Conservation (phyloP, 2,888 invertebrate species). For the Himalopsyche kuldschensis region DNA sequence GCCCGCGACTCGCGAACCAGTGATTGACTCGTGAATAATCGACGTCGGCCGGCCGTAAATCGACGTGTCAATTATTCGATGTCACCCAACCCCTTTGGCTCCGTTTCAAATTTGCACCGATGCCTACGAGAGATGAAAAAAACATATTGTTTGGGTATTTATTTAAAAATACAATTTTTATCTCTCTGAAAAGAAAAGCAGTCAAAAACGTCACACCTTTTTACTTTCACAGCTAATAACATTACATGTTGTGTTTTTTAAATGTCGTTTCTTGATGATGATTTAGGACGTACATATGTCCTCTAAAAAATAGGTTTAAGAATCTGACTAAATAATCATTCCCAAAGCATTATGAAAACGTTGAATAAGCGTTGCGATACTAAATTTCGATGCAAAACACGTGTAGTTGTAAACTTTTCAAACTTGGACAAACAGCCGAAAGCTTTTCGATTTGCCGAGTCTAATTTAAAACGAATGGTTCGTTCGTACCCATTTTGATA, state of each 20-base stretch:
- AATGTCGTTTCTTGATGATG: no score
- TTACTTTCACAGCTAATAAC: no score
- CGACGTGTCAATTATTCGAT: slow-evolving; percentile 18
- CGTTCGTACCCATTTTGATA: not conserved
- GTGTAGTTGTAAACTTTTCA: not conserved
- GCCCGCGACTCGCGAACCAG: slow-evolving; percentile 11
- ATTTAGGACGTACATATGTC: no score
- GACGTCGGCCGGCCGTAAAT: slow-evolving; percentile 25
- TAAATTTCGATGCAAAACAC: not conserved
- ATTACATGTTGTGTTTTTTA: no score
- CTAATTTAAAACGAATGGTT: not conserved
- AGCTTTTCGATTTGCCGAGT: not conserved
- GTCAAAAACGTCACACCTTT: no score
- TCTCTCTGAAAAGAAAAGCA: no score
- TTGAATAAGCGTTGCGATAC: not conserved
- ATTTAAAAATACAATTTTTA: not conserved
- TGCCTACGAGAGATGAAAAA: not conserved
- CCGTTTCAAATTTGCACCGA: slow-evolving; percentile 6
- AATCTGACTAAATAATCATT: no score
- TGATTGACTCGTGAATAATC: slow-evolving; percentile 33
- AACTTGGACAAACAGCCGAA: not conserved
- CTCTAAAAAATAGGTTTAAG: no score
- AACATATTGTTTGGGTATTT: not conserved
- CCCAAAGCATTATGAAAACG: no score
- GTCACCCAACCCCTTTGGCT: slow-evolving; percentile 16